Evolutionary conservation across 2,113 vertebrate species (phyloP), one percentile per base, ranked within the genome.

Genomic region (Paracanthobrama guichenoti): DNA sequence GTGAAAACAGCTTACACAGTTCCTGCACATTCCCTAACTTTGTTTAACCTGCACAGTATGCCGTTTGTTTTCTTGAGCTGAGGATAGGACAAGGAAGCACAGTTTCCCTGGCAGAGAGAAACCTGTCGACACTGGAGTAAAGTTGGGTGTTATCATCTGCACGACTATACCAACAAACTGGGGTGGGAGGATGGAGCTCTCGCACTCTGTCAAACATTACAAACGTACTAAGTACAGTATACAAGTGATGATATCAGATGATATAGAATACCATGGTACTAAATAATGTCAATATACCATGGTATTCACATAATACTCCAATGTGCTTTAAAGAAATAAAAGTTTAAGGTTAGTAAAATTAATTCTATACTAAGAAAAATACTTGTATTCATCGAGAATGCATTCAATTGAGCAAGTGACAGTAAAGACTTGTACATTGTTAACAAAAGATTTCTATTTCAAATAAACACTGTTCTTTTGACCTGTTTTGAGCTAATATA

Each of bases 31-130:
- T 87, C 84, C 64, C 89, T n/a, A 31, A 24, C 90, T 91, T 87
- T 90, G 88, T 93, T 90, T 86, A 85, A 89, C 85, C 82, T 87
- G 90, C 80, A 69, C 86, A 86, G 89, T 46, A 8, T 88, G 22
- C 42, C 90, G 89, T 92, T 93, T 92, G 88, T 92, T 92, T 90
- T 92, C 86, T 86, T 91, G 82, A 80, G 53, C 89, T 86, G 90
- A 88, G 87, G 90, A 90, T 89, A 90, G 90, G 87, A 91, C 87
- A 86, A 84, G 88, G 83, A 86, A 81, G 81, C 86, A 48, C 82
- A 88, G 85, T 88, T 91, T 91, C 86, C 88, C 87, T 90, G 87
- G 89, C 88, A 87, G 82, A 69, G 53, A 48, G 53, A 74, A 85
- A 31, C 73, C 24, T 67, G 75, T 88, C 82, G 28, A 64, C 81